A percentile compares a stretch with the other conserved stretches of the same genome.
Conservation (phyloP, 2,113 vertebrate genomes). For the Tetrax tetrax region DNA sequence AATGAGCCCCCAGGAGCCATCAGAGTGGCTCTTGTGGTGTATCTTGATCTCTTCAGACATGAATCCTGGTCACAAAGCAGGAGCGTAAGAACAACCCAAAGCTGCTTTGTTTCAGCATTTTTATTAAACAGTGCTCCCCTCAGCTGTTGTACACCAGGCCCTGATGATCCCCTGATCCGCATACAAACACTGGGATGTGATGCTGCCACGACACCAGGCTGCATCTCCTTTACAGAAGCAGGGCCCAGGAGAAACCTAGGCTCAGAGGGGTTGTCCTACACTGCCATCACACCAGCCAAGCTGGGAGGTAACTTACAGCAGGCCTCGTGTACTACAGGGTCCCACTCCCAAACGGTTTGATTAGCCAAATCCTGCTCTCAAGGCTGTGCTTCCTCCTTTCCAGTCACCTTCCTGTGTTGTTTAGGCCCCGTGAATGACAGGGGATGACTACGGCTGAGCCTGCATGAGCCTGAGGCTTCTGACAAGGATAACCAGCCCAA, state of each 20-base stretch:
- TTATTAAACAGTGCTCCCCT: conserved; percentile 21
- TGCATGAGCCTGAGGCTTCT: not conserved
- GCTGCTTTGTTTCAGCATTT: not conserved
- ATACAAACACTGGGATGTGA: not conserved
- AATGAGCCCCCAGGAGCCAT: not conserved
- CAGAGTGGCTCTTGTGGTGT: fast-evolving
- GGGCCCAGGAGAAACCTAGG: not conserved
- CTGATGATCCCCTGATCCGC: not conserved
- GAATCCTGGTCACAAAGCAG: not conserved
- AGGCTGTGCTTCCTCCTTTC: not conserved
- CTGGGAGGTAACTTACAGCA: not conserved
- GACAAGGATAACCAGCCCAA: not conserved
- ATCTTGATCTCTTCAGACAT: not conserved
- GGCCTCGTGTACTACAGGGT: not conserved
- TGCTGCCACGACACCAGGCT: not conserved
- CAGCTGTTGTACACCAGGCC: not conserved
- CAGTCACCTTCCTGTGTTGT: not conserved
- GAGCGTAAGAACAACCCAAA: not conserved
- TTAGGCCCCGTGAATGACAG: not conserved
- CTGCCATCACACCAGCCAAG: not conserved
- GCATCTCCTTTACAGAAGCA: not conserved
- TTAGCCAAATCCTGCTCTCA: not conserved
- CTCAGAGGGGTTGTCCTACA: not conserved
- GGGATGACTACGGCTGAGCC: not conserved
- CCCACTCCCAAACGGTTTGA: not conserved